Conservation (phyloP, 1,140 invertebrate species). For the Andricus grossulariae region DNA sequence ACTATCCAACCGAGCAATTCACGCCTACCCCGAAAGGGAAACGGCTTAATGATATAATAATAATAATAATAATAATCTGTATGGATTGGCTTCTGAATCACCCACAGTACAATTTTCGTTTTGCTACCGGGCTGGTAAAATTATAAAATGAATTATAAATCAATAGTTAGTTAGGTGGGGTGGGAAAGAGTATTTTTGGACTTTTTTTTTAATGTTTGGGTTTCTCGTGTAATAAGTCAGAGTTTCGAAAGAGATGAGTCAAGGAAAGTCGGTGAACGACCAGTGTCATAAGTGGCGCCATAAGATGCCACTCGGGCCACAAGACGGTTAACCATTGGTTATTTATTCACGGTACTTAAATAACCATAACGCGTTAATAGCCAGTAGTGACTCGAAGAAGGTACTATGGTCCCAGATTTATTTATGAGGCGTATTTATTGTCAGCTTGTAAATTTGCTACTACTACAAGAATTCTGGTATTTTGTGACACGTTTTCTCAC, state of each 20-base stretch:
- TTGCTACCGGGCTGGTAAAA: no score
- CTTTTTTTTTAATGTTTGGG: no score
- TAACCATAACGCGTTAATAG: constrained; percentile 70
- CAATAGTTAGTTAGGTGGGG: no score
- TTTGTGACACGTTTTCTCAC: constrained; percentile 7
- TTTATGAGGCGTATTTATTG: constrained; percentile 69
- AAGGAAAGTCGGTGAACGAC: constrained; percentile 33
- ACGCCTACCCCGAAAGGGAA: no score
- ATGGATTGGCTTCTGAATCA: no score
- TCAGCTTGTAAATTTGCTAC: constrained; percentile 62
- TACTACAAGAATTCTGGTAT: constrained; percentile 38
- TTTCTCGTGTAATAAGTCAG: no score
- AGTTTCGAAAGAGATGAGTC: not conserved
- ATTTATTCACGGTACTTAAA: constrained; percentile 69
- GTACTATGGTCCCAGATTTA: constrained; percentile 60
- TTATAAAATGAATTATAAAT: no score
- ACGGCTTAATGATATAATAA: no score
- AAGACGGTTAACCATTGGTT: constrained; percentile 59
- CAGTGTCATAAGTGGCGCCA: constrained; percentile 52
- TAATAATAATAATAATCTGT: no score
- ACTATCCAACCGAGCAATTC: no score
- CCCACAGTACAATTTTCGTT: no score
- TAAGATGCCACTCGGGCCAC: constrained; percentile 53
- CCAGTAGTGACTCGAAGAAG: constrained; percentile 54
- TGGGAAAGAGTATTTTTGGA: no score